A percentile compares a stretch with the other conserved stretches of the same genome.
phyloP scores from a whole-genome alignment of 2,888 invertebrate genomes.

The Papilio elwesi region DNA sequence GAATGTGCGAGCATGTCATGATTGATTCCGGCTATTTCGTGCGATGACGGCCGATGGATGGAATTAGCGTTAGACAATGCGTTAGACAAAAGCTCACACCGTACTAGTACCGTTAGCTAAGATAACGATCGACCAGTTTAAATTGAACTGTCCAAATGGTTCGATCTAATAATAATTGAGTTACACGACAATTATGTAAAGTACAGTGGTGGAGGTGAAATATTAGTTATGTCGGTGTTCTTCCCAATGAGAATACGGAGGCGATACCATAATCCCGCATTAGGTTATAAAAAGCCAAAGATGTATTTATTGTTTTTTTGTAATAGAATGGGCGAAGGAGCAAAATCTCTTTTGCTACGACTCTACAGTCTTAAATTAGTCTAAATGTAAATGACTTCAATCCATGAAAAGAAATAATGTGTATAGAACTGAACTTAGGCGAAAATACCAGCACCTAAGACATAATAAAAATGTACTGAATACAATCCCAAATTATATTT shows the following conservation, averaged over 20 bases:
- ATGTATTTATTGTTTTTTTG: too few relatives aligned
- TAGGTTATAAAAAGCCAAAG: too few relatives aligned
- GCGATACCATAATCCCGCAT: too few relatives aligned
- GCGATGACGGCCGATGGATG: constrained; percentile 46
- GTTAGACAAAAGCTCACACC: constrained; percentile 35
- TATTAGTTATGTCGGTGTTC: neutral
- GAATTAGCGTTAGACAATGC: constrained; percentile 52
- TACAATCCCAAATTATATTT: neutral
- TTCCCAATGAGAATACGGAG: too few relatives aligned
- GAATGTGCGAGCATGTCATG: constrained; percentile 67
- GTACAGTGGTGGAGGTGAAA: constrained; percentile 12
- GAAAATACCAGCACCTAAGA: too few relatives aligned
- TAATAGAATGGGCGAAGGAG: too few relatives aligned
- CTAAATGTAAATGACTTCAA: too few relatives aligned
- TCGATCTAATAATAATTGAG: constrained; percentile 27
- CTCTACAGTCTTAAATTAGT: too few relatives aligned
- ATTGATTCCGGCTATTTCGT: constrained; percentile 72
- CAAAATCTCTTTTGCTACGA: too few relatives aligned
- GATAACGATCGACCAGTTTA: constrained; percentile 13
- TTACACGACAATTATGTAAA: constrained; percentile 30
- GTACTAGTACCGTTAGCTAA: neutral
- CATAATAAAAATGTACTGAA: neutral
- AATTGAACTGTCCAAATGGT: constrained; percentile 23
- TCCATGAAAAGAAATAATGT: too few relatives aligned
- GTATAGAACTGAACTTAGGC: too few relatives aligned